Evolutionary conservation across 1,140 invertebrate species (phyloP).

Genomic region (Drosophila athabasca): DNA sequence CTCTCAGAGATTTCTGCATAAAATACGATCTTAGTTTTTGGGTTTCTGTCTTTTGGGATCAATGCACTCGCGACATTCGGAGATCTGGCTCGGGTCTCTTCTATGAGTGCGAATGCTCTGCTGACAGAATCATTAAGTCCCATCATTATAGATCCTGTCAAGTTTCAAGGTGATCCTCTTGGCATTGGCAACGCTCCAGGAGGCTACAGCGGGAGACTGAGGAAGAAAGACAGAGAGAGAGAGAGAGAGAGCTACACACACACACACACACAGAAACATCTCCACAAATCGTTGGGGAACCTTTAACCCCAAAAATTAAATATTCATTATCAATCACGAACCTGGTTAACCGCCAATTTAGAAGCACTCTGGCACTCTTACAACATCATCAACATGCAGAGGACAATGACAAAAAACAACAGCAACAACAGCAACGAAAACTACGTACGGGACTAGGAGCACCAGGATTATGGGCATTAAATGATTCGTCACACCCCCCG

Average conservation of each 20-base stretch:
- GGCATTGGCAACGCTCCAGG: too few relatives aligned
- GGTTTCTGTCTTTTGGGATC: constrained; percentile 41
- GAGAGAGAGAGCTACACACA: neutral
- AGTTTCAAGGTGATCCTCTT: constrained; percentile 3
- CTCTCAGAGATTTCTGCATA: constrained; percentile 27
- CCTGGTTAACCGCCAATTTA: constrained; percentile 55
- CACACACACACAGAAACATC: neutral
- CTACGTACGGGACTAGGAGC: constrained; percentile 38
- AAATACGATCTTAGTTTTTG: constrained; percentile 28
- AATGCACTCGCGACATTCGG: constrained; percentile 42
- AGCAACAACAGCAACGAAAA: constrained; percentile 17
- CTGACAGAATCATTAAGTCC: neutral
- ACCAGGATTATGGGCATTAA: constrained; percentile 54
- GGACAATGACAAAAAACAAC: neutral
- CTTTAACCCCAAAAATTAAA: constrained; percentile 11
- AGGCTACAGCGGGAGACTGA: too few relatives aligned
- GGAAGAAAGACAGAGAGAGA: too few relatives aligned
- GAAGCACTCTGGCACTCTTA: constrained; percentile 29
- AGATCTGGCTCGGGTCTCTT: neutral
- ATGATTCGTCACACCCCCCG: constrained; percentile 58
- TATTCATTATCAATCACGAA: constrained; percentile 58
- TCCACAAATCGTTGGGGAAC: neutral
- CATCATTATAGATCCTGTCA: neutral
- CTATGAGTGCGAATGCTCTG: too few relatives aligned
- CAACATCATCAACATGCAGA: constrained; percentile 17